These are phyloP conservation scores for Torymus tubicola DNA, from an alignment of 2,888 invertebrate species.

Conservation along the genomic window DNA sequence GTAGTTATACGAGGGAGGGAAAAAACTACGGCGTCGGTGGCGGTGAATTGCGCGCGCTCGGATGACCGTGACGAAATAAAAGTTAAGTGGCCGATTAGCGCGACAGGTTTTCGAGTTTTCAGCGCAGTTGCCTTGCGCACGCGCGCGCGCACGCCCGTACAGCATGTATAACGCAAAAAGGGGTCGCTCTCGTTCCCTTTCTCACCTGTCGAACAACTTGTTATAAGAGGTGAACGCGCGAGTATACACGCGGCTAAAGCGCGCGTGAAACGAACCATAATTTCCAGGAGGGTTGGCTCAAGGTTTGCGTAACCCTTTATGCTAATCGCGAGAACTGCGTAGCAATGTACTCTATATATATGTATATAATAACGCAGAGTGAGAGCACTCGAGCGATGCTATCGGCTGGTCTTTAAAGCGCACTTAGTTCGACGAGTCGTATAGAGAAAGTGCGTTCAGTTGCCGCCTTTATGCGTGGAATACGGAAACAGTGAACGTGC, in stretches of 20 bases:
- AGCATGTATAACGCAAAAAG: neutral
- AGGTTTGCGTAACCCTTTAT: constrained; percentile 61
- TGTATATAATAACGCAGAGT: constrained; percentile 50
- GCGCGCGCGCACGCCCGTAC: too few relatives aligned
- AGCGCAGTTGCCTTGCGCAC: constrained; percentile 5
- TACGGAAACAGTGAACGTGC: neutral
- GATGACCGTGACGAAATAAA: constrained; percentile 4
- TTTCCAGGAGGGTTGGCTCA: constrained; percentile 55
- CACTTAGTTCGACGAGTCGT: constrained; percentile 67
- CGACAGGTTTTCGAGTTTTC: constrained; percentile 41
- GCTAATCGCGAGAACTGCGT: constrained; percentile 61
- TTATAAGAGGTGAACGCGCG: constrained; percentile 33
- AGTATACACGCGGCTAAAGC: constrained; percentile 41
- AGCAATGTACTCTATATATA: constrained; percentile 47
- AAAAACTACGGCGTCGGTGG: neutral
- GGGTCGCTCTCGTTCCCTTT: neutral
- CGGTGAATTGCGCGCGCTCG: neutral
- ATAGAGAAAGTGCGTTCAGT: constrained; percentile 52
- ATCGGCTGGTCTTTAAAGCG: constrained; percentile 66
- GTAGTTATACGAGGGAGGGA: neutral
- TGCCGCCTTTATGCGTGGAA: neutral
- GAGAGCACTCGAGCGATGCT: constrained; percentile 61
- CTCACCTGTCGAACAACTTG: constrained; percentile 61
- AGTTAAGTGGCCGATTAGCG: constrained; percentile 44
- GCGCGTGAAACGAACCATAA: constrained; percentile 64